Evolutionary conservation across 1,140 invertebrate species (phyloP).

Genomic region (Piezodorus guildinii): DNA sequence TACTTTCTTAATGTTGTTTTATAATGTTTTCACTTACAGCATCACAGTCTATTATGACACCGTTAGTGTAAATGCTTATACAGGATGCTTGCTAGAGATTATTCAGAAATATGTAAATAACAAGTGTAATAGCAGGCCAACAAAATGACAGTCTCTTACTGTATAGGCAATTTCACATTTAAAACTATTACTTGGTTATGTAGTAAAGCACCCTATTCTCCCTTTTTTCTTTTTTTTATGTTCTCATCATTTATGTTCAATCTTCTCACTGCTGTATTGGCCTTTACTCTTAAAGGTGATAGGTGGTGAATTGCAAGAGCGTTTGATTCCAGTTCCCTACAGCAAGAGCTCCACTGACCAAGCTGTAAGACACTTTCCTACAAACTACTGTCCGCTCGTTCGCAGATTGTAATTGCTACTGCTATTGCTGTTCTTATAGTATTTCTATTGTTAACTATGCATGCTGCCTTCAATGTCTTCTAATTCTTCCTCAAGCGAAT

Average conservation of each 20-base stretch:
- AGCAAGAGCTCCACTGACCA: slow-evolving; percentile 98
- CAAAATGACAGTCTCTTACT: background rate
- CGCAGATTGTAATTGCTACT: slow-evolving; percentile 27
- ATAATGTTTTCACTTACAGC: slow-evolving; percentile 21
- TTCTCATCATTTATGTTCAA: slow-evolving; percentile 19
- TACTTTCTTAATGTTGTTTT: slow-evolving; percentile 17
- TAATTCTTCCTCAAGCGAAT: slow-evolving; percentile 5
- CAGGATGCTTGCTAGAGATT: slow-evolving; percentile 3
- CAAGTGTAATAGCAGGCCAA: background rate
- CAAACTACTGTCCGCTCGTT: slow-evolving; percentile 34
- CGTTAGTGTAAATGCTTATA: slow-evolving; percentile 5
- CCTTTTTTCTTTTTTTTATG: slow-evolving; percentile 20
- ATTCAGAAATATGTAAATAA: background rate
- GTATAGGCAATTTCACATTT: slow-evolving; percentile 7
- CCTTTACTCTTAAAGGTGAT: slow-evolving; percentile 88
- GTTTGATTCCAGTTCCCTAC: slow-evolving; percentile 97
- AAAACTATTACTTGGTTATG: slow-evolving; percentile 10
- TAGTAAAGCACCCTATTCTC: slow-evolving; percentile 24
- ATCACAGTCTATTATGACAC: slow-evolving; percentile 16
- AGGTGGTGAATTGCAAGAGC: slow-evolving; percentile 98
- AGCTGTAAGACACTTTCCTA: slow-evolving; percentile 80
- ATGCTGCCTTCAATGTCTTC: slow-evolving; percentile 24
- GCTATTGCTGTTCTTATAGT: slow-evolving; percentile 27
- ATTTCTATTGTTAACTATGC: slow-evolving; percentile 23
- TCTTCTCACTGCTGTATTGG: slow-evolving; percentile 37